Conservation (phyloP, 23 tunicate genomes). For the Oikopleura dioica region DNA sequence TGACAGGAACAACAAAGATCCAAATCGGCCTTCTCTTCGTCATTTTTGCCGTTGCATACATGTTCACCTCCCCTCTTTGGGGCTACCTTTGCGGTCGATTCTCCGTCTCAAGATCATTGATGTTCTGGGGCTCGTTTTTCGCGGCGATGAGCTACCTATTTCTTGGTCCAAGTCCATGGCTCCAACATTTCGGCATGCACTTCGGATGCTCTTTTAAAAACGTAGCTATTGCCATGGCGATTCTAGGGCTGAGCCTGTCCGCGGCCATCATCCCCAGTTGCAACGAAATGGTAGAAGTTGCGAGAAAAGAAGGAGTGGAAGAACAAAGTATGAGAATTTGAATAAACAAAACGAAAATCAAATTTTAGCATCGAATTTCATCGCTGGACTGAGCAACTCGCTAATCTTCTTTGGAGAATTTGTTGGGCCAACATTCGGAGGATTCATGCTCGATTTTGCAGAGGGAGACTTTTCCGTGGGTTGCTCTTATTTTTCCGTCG, state of each 20-base stretch:
- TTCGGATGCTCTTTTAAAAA: neutral
- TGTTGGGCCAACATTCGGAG: constrained; percentile 28
- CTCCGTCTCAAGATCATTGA: neutral
- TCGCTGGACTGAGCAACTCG: constrained; percentile 4
- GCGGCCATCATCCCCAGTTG: neutral
- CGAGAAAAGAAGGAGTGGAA: neutral
- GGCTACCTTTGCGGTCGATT: neutral
- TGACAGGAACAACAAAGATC: too few species aligned
- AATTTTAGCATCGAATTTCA: neutral
- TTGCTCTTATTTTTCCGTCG: neutral
- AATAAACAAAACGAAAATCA: too few species aligned
- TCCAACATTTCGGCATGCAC: constrained; percentile 11
- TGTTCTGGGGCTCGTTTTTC: neutral
- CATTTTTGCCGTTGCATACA: constrained; percentile 20
- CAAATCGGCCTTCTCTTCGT: constrained; percentile 25
- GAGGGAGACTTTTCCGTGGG: neutral
- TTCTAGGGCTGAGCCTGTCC: neutral
- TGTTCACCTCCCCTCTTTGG: constrained; percentile 14
- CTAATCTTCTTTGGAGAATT: constrained; percentile 19
- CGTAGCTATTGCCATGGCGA: neutral
- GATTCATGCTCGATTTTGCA: constrained; percentile 16
- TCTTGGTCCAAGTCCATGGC: neutral
- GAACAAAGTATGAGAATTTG: constrained; percentile 14
- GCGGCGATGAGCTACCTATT: neutral
- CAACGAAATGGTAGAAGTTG: neutral